Evolutionary conservation across 1,140 invertebrate genomes (phyloP), one percentile per base, ranked within the genome.

Genomic region (Cyrtorhinus lividipennis): DNA sequence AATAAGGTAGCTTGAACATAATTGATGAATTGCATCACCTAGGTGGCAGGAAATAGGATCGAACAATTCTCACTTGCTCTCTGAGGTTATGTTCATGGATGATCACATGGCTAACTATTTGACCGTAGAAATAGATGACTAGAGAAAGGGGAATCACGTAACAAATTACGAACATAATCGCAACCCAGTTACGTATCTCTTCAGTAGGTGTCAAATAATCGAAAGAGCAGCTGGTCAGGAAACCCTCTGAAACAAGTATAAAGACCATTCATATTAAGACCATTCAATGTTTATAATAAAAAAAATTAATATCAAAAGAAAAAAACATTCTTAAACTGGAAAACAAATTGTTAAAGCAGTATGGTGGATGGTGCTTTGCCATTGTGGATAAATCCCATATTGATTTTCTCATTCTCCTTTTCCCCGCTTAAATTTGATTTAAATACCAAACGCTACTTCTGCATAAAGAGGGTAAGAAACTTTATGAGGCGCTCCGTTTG

Each of bases 81-180:
- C 83, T 77, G 27, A 95, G 79, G 13, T 88, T 83, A 70, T 90
- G 89, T 71, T 94, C 91, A 69, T 95, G 92, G 56, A 82, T 82
- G 22, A 87, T 78, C 0, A 95, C 90, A 68, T 92, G 88, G 46
- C 82, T 83, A 12, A 90, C 87, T 62, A 93, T 92, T 68, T 88
- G 84, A 65, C 84, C 85, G 72, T 93, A 93, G 73, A 86, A 92
- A 71, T 85, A 90, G 24, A 88, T 79, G 20, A 92, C 90, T 64
- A 89, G 73, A 0, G 72, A 68, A 80, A 92, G 85, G 5, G 89
- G 89, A 63, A 91, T 81, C 0, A 80, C 75, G 67, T 91, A 93
- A 61, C 86, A 89, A 69, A 83, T 87, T 25, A 81, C 78, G 70
- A 90, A 89, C 67, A 90, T 86, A 2, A 79, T 80, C 0, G 71